These are phyloP conservation scores for Lycorma delicatula DNA, from an alignment of 1,140 invertebrate genomes.

Conservation along the genomic window DNA sequence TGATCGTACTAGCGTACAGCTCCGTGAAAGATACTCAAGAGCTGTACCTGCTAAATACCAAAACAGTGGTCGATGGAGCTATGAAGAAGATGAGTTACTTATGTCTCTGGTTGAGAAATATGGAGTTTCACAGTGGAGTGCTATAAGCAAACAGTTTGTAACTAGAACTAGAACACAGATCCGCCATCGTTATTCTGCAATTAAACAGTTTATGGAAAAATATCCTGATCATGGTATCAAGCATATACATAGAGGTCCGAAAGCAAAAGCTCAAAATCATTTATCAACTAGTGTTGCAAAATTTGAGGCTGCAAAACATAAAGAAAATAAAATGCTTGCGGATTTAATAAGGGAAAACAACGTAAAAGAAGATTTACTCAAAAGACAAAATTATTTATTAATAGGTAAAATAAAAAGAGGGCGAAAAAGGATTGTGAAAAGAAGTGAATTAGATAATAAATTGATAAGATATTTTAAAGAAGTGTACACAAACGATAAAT, in stretches of 20 bases:
- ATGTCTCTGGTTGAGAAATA: constrained; percentile 4
- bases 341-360: background rate
- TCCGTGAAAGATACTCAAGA: background rate
- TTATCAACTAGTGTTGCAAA: background rate
- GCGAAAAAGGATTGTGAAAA: background rate
- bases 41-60: background rate
- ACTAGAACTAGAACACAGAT: constrained; percentile 10
- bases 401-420: background rate
- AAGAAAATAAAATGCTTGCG: background rate
- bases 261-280: background rate
- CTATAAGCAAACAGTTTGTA: constrained; percentile 8
- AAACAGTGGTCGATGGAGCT: background rate
- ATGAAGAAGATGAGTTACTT: constrained; percentile 9
- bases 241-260: background rate
- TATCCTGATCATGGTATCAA: background rate
- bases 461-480: background rate
- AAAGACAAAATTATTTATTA: background rate
- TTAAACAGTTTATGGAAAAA: background rate
- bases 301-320: background rate
- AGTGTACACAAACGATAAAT: background rate
- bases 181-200: constrained; percentile 6
- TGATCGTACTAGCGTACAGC: background rate
- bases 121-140: constrained; percentile 11
- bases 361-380: background rate
- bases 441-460: background rate